A percentile compares a stretch with the other conserved stretches of the same genome.
Evolutionary conservation across 2,113 vertebrate species (phyloP).

Genomic region (Peromyscus maniculatus): DNA sequence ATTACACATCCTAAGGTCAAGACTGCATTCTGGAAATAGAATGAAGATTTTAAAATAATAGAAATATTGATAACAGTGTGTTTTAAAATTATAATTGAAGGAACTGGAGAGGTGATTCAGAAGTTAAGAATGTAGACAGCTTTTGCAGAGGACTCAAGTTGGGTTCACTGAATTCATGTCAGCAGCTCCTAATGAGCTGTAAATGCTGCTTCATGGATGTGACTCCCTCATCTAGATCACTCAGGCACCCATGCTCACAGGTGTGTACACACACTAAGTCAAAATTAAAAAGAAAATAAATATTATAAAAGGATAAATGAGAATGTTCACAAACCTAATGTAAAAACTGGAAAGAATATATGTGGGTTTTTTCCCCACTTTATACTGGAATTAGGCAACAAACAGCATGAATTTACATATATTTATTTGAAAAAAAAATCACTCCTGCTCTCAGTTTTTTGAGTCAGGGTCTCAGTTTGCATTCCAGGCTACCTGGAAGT

Average conservation of each 20-base stretch:
- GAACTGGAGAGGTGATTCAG: too few species aligned
- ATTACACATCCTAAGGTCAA: not conserved
- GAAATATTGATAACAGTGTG: not conserved
- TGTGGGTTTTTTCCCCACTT: not conserved
- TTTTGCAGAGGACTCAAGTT: not conserved
- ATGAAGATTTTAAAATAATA: constrained; percentile 1
- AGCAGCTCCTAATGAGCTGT: not conserved
- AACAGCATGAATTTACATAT: not conserved
- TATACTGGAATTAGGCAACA: constrained; percentile 16
- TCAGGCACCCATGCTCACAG: accelerated
- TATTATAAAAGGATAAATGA: not conserved
- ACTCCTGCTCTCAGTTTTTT: not conserved
- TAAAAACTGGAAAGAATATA: constrained; percentile 16
- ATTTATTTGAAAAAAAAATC: constrained; percentile 2
- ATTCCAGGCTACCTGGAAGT: not conserved
- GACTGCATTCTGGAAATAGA: not conserved
- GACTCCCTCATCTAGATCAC: not conserved
- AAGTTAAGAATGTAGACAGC: not conserved
- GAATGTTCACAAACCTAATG: not conserved
- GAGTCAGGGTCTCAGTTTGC: not conserved
- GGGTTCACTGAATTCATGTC: not conserved
- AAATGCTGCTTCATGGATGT: not conserved
- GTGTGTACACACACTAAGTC: not conserved
- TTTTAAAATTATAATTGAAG: not conserved
- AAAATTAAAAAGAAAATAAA: not conserved